Base-by-base conservation (phyloP, 2,113 vertebrate species). In the Melanostigma gelatinosum region DNA sequence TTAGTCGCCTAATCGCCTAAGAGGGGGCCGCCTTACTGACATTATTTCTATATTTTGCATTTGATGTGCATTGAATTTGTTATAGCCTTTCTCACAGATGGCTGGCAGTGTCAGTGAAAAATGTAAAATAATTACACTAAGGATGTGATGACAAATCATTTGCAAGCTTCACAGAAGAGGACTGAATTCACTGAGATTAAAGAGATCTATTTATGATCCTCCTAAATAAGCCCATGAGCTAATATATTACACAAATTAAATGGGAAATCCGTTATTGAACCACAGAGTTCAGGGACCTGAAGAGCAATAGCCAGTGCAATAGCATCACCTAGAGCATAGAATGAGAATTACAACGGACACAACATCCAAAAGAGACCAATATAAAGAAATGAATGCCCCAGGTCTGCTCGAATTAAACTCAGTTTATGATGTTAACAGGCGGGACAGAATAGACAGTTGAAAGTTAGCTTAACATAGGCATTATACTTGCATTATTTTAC, bases 241-340 rank as follows among this genome's bases (percentile, higher is more conserved):
- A 50, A 57, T 85, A 69, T 72, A 72, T 87, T 75, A 72, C 80
- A 81, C 71, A 79, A 61, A 86, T 87, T 88, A 40, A 75, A 81
- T 84, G 38, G 64, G 11, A 84, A 85, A 85, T 83, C 80, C 24
- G 76, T 69, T 58, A 79, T 60, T 89, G 27, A 40, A 72, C 60
- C 27, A 24, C 60, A 65, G 74, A 83, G 79, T 64, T 83, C 52
- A 52, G 48, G 16, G n/a, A 12, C 22, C 3, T 44, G 38, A 58
- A 2, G 29, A 38, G 29, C 18, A 60, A 67, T 67, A 15, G 15
- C 0, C 48, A 29, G 58, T 72, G 65, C 60, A 11, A 75, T 27
- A 80, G 18, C 83, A 12, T 64, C 92, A 85, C 42, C 85, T 79
- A 88, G 83, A 83, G 88, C 40, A 0, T 0, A 8, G 50, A 12